Percentiles rank a stretch among this genome's conserved stretches.
These are phyloP conservation scores for Stomorhina lunata DNA, from an alignment of 2,888 invertebrate species.

Conservation along the genomic window DNA sequence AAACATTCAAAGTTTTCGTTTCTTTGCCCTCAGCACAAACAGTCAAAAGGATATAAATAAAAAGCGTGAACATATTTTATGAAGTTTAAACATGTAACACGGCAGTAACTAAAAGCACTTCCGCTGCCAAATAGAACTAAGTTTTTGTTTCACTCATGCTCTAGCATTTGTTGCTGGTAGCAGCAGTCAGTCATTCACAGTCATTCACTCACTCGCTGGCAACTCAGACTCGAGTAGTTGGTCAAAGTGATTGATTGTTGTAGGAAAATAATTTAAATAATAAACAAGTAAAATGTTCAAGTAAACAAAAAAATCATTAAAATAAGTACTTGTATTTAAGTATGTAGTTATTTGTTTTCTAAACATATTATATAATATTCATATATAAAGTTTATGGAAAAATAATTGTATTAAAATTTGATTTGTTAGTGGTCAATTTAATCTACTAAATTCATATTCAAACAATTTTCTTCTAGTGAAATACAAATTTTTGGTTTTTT, in stretches of 20 bases:
- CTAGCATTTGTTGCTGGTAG: no score
- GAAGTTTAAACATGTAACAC: conserved; percentile 60
- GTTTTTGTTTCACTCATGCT: neutral
- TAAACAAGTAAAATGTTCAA: conserved; percentile 24
- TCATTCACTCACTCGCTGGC: neutral
- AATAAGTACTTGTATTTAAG: neutral
- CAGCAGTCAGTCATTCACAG: neutral
- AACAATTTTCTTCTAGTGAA: no score
- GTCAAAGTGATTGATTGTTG: conserved; percentile 54
- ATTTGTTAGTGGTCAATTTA: no score
- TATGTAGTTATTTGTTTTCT: no score
- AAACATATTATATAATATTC: no score
- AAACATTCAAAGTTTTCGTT: neutral
- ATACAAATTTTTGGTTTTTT: no score
- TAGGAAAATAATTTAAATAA: conserved; percentile 55
- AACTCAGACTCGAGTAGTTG: neutral
- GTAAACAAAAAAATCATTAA: neutral
- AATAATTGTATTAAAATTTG: no score
- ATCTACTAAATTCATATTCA: no score
- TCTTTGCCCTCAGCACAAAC: neutral
- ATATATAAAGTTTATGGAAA: no score
- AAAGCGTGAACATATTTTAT: conserved; percentile 53
- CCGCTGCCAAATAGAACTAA: conserved; percentile 55
- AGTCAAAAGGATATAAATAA: conserved; percentile 11
- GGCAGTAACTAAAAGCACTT: conserved; percentile 58